Conservation (phyloP, 2,888 invertebrate species). For the Megamerina dolium region DNA sequence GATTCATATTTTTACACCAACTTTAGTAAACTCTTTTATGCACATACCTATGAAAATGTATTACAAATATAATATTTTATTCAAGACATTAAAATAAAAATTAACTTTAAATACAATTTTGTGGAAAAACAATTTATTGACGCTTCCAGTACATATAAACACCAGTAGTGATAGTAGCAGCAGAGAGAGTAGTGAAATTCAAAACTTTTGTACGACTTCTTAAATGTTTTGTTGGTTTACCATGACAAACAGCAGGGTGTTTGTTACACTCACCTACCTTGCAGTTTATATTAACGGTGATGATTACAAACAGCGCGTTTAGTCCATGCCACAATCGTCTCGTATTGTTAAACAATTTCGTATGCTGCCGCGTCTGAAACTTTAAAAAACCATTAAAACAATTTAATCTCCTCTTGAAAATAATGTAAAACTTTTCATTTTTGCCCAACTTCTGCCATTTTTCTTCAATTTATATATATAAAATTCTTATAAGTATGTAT, state of each 20-base stretch:
- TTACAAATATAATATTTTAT: too few species aligned
- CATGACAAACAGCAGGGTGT: too few species aligned
- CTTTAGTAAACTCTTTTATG: too few species aligned
- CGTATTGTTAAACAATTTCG: slow-evolving; percentile 23
- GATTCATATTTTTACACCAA: too few species aligned
- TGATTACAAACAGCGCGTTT: too few species aligned
- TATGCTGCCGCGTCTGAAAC: slow-evolving; percentile 23
- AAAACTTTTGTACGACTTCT: slow-evolving; percentile 20
- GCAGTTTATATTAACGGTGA: too few species aligned
- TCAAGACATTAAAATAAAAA: too few species aligned
- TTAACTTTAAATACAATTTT: slow-evolving; percentile 16
- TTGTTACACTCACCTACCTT: too few species aligned
- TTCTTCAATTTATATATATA: background rate
- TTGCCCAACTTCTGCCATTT: slow-evolving; percentile 19
- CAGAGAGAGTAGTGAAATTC: slow-evolving; percentile 1
- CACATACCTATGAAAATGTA: too few species aligned
- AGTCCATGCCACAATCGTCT: too few species aligned
- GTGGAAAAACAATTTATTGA: slow-evolving; percentile 21
- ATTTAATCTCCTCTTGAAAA: slow-evolving; percentile 48
- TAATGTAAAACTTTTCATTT: slow-evolving; percentile 28
- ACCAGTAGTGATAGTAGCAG: too few species aligned
- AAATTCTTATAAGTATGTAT: slow-evolving; percentile 17
- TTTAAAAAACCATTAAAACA: slow-evolving; percentile 47
- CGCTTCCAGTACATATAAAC: slow-evolving; percentile 11
- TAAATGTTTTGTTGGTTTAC: slow-evolving; percentile 20